These are phyloP conservation scores for Pogonus chalceus DNA, from an alignment of 1,140 invertebrate genomes.

Conservation along the genomic window DNA sequence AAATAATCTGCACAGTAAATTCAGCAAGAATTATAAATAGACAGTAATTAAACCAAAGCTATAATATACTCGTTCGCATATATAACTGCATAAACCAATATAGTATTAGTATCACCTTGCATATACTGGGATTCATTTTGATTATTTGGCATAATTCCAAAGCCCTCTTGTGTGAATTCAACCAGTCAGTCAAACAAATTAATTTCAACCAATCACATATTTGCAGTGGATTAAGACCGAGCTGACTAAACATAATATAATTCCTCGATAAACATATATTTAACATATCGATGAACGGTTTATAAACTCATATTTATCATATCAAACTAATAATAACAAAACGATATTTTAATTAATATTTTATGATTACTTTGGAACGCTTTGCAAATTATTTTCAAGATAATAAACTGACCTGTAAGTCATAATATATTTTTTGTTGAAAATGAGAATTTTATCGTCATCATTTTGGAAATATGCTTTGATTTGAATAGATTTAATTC, in stretches of 20 bases:
- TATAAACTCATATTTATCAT: background rate
- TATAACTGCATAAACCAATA: background rate
- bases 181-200: background rate
- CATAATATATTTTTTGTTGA: no score
- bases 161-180: background rate
- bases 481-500: slow-evolving; percentile 5
- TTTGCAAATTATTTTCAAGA: no score
- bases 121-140: background rate
- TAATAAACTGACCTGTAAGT: no score
- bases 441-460: background rate
- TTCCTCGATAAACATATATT: background rate
- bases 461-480: background rate
- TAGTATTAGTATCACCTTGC: background rate
- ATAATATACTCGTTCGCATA: background rate
- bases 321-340: background rate
- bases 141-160: slow-evolving; percentile 1
- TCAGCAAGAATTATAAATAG: no score
- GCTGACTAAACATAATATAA: slow-evolving; percentile 1
- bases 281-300: background rate
- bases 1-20: no score
- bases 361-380: no score
- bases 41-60: background rate
- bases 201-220: slow-evolving; percentile 1
- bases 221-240: slow-evolving; percentile 1
- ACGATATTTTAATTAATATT: no score